Conservation (phyloP, 2,888 invertebrate species). For the Callinectes sapidus region DNA sequence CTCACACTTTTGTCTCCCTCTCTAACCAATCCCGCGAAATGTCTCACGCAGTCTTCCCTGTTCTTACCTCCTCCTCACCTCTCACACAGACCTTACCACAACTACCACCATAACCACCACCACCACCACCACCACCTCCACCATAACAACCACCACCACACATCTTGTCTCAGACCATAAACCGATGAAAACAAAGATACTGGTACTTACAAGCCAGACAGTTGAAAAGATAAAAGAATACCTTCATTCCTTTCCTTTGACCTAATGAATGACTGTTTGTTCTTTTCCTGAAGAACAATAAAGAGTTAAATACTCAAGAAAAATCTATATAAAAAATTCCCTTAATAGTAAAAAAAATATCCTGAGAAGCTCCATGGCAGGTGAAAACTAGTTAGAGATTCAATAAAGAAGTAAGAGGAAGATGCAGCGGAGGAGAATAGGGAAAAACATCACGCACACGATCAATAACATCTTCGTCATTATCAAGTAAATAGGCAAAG, state of each 20-base stretch:
- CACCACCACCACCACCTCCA: neutral
- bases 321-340: neutral
- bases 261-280: neutral
- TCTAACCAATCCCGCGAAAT: neutral
- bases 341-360: neutral
- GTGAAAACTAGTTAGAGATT: conserved; percentile 10
- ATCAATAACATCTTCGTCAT: neutral
- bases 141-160: neutral
- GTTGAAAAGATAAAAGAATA: neutral
- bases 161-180: neutral
- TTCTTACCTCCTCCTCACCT: neutral
- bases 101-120: neutral
- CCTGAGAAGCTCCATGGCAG: conserved; percentile 28
- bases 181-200: neutral
- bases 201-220: neutral
- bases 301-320: neutral
- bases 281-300: neutral
- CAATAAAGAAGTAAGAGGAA: neutral
- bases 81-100: neutral
- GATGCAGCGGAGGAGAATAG: neutral
- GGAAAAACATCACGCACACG: neutral
- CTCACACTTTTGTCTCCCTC: neutral
- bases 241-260: conserved; percentile 2
- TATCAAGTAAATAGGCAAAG: neutral
- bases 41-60: neutral